A percentile compares a stretch with the other conserved stretches of the same genome.
Conservation (phyloP, 2,888 invertebrate genomes). For the Napeogenes sylphis region DNA sequence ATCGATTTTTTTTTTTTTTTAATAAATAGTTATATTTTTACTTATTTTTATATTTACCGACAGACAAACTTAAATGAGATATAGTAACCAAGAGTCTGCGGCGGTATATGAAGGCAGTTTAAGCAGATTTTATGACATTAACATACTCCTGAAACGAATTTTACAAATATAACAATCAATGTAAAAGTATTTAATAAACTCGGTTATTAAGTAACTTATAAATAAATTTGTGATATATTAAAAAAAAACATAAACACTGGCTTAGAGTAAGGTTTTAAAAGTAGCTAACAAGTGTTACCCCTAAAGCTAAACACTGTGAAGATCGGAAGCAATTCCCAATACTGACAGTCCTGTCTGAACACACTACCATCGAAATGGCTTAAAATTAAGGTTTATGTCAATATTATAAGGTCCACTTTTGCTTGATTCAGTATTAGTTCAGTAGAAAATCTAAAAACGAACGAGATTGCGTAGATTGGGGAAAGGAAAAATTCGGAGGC, state of each 20-base stretch:
- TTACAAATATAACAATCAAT: too few species aligned
- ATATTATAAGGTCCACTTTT: constrained; percentile 32
- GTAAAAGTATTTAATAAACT: background rate
- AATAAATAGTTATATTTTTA: too few species aligned
- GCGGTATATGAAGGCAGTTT: too few species aligned
- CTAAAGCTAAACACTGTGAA: constrained; percentile 42
- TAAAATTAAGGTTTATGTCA: constrained; percentile 11
- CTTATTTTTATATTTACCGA: too few species aligned
- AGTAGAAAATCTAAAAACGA: constrained; percentile 40
- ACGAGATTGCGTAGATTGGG: constrained; percentile 47
- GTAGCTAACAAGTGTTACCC: constrained; percentile 19
- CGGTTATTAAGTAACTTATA: too few species aligned
- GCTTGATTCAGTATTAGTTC: constrained; percentile 10
- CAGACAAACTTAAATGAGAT: too few species aligned
- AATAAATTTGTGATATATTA: too few species aligned
- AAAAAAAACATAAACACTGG: background rate
- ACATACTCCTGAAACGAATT: too few species aligned
- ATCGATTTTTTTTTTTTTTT: too few species aligned
- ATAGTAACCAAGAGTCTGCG: too few species aligned
- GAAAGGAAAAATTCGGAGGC: constrained; percentile 27
- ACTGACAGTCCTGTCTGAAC: constrained; percentile 43
- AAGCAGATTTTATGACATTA: too few species aligned
- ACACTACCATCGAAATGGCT: constrained; percentile 16
- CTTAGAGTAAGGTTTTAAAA: background rate
- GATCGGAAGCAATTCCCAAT: constrained; percentile 54